A percentile compares a stretch with the other conserved stretches of the same genome.
Evolutionary conservation across 1,140 invertebrate species (phyloP).

Genomic region (Physella acuta): DNA sequence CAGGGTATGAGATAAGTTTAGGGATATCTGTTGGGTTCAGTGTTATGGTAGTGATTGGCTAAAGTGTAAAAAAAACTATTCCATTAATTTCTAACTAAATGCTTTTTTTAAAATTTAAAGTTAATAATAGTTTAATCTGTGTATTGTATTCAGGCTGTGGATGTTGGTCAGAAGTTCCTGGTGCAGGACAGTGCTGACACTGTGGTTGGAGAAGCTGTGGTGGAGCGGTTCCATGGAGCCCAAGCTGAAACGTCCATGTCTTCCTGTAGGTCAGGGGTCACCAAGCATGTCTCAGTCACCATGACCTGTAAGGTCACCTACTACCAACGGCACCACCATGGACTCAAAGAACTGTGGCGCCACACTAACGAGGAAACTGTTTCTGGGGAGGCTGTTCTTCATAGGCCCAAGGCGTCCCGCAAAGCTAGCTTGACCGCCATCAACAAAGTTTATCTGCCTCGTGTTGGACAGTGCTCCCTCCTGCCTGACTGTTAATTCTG

Average conservation of each 20-base stretch:
- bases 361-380: conserved; percentile 35
- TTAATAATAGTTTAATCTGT: not conserved
- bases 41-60: not conserved
- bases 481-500: conserved; percentile 14
- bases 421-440: conserved; percentile 37
- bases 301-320: conserved; percentile 70
- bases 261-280: conserved; percentile 60
- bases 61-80: not conserved
- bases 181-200: conserved; percentile 68
- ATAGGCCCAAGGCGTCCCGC: conserved; percentile 33
- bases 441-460: conserved; percentile 33
- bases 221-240: conserved; percentile 37
- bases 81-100: too few relatives aligned
- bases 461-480: conserved; percentile 42
- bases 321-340: conserved; percentile 67
- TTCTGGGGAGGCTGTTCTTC: conserved; percentile 38
- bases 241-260: conserved; percentile 52
- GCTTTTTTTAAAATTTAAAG: not conserved
- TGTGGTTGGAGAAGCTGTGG: conserved; percentile 58
- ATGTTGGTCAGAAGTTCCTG: conserved; percentile 68
- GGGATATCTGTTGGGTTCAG: too few relatives aligned
- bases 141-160: conserved; percentile 62
- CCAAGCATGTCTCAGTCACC: conserved; percentile 68
- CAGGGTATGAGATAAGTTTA: too few relatives aligned
- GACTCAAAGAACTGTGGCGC: conserved; percentile 37